Evolutionary conservation across 1,140 invertebrate genomes (phyloP).

Genomic region (Chelonus insularis): DNA sequence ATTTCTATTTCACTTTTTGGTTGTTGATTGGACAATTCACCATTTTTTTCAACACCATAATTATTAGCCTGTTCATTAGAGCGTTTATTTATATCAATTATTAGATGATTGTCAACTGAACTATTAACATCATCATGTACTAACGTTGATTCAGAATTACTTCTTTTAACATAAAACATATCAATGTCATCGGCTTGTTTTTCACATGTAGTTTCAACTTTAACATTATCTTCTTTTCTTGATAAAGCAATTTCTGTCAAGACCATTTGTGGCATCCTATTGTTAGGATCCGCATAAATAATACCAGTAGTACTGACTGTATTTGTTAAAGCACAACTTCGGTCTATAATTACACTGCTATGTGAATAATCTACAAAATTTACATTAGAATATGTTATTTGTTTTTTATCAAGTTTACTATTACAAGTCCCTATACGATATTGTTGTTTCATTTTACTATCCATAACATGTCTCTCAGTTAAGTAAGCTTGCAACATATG

Average conservation of each 20-base stretch:
- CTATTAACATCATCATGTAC: background rate
- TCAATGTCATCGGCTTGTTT: conserved; percentile 39
- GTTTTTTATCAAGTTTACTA: conserved; percentile 40
- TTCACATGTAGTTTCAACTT: conserved; percentile 36
- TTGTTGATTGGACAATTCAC: no score
- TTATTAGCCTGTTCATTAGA: no score
- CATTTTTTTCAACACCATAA: no score
- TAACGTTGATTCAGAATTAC: background rate
- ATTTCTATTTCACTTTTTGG: no score
- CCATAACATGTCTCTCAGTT: conserved; percentile 73
- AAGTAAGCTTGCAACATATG: conserved; percentile 75
- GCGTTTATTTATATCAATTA: no score
- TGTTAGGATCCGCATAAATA: conserved; percentile 43
- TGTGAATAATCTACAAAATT: conserved; percentile 26
- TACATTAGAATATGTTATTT: conserved; percentile 20
- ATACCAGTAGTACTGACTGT: conserved; percentile 29
- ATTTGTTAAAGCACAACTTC: no score
- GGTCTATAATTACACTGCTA: conserved; percentile 8
- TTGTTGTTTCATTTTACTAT: conserved; percentile 73
- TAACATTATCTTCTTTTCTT: conserved; percentile 33
- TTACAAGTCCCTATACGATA: conserved; percentile 44
- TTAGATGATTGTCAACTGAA: no score
- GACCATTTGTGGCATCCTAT: conserved; percentile 38
- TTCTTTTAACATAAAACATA: conserved; percentile 25
- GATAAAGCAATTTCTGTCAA: conserved; percentile 23